Evolutionary conservation across 2,888 invertebrate genomes (phyloP), one percentile per base, ranked within the genome.

Genomic region (Desoria tigrina): DNA sequence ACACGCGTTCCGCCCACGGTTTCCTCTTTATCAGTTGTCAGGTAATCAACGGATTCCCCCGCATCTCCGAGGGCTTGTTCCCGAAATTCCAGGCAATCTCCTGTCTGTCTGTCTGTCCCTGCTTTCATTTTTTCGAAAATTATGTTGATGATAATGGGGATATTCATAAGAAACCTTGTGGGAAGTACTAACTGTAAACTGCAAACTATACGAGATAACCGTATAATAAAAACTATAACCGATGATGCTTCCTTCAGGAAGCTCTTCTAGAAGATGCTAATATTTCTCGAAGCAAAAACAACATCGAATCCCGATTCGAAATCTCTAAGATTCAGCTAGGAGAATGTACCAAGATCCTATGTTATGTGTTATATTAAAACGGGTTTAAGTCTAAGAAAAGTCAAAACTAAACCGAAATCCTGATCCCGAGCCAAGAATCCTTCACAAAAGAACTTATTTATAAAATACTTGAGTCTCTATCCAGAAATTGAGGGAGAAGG

Each of bases 391-490:
- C n/a, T n/a, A n/a, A n/a, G n/a, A n/a, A n/a, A n/a, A n/a, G n/a
- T 11, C 32, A 32, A 32, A 11, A 32, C 32, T 11, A 32, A 32
- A 11, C 11, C 32, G 6, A 32, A 32, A 11, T 9, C 21, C 37
- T 55, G 55, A 55, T 55, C 55, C 7, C 32, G 11, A 37, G 55
- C 55, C 55, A 55, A 55, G 24, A 55, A 32, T 28, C 37, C 39
- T 39, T 23, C 57, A 57, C 32, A 55, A 42, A 39, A 57, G 37
- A 57, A 57, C 57, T 57, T 57, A 57, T 57, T 57, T 57, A 57
- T 57, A 57, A 57, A 57, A 57, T 57, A 51, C 24, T 24, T 51
- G 26, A 51, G 45, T 24, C 51, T 51, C 3, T 16, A 21, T 51
- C 51, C 23, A 51, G 51, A 51, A 7, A 32, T 32, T 32, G 32